Conservation (phyloP, 2,888 invertebrate genomes). For the Drosophila prolongata region DNA sequence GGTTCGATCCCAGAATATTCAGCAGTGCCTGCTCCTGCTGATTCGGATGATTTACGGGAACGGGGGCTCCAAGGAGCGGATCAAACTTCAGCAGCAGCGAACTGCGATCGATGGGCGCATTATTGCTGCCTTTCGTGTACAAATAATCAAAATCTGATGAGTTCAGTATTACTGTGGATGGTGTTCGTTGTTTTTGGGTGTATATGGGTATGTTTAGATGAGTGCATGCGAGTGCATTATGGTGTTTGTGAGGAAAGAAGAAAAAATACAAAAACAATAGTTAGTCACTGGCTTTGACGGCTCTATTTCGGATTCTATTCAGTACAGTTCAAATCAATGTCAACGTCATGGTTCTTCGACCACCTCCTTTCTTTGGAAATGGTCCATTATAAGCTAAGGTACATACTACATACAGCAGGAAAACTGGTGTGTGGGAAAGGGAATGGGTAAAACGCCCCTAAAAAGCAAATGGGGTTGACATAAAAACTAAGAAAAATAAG, state of each 20-base stretch:
- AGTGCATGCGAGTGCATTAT: slow-evolving; percentile 60
- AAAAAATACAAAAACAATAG: slow-evolving; percentile 41
- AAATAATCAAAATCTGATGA: slow-evolving; percentile 84
- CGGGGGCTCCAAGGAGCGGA: slow-evolving; percentile 83
- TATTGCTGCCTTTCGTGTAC: slow-evolving; percentile 83
- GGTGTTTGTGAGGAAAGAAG: slow-evolving; percentile 41
- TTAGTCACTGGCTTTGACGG: slow-evolving; percentile 42
- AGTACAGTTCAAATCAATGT: slow-evolving; percentile 17
- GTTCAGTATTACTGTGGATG: slow-evolving; percentile 81
- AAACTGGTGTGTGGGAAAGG: background rate
- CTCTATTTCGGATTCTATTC: background rate
- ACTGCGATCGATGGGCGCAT: slow-evolving; percentile 80
- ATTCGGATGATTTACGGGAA: slow-evolving; percentile 75
- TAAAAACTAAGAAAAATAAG: slow-evolving; percentile 1
- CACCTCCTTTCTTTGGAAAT: background rate
- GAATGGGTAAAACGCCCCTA: slow-evolving; percentile 12
- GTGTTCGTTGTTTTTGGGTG: slow-evolving; percentile 19
- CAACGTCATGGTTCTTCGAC: slow-evolving; percentile 12
- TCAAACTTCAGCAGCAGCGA: slow-evolving; percentile 84
- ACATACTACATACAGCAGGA: background rate
- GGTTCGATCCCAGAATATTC: slow-evolving; percentile 52
- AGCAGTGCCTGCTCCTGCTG: slow-evolving; percentile 61
- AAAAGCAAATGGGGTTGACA: slow-evolving; percentile 1
- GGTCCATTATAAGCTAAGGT: background rate
- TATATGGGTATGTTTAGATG: slow-evolving; percentile 17